phyloP scores from a whole-genome alignment of 2,888 invertebrate species.

The Lamellibrachia satsuma region DNA sequence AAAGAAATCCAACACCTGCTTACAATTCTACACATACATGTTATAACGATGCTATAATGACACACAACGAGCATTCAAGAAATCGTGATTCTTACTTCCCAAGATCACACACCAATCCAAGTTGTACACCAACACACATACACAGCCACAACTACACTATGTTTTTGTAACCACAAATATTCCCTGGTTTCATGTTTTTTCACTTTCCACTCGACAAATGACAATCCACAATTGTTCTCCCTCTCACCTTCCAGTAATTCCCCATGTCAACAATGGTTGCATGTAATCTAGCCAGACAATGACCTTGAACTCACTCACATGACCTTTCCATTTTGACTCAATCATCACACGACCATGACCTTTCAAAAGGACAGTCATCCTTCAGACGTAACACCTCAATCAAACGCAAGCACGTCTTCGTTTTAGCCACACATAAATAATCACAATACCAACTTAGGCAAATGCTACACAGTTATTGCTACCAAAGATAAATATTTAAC shows the following conservation, averaged over 20 bases:
- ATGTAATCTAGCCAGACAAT: not conserved
- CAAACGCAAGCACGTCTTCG: not conserved
- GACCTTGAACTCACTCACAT: not conserved
- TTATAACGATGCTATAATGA: not conserved
- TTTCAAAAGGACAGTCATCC: not conserved
- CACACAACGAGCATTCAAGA: not conserved
- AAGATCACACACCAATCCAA: not conserved
- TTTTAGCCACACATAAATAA: not conserved
- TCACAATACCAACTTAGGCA: conserved; percentile 7
- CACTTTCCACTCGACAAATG: not conserved
- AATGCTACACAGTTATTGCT: not conserved
- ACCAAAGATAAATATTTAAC: not conserved
- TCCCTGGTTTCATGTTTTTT: not conserved
- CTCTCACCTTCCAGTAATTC: not conserved
- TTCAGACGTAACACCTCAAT: not conserved
- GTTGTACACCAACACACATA: not conserved
- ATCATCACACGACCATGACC: not conserved
- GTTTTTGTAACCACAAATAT: conserved; percentile 13
- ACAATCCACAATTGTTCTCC: not conserved
- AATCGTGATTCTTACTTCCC: not conserved
- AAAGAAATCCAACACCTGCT: not conserved
- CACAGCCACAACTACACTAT: not conserved
- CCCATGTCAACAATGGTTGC: not conserved
- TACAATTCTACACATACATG: not conserved
- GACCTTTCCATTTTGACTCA: not conserved